phyloP scores from a whole-genome alignment of 2,797 vertebrate species.

The Myotis pilosus region DNA sequence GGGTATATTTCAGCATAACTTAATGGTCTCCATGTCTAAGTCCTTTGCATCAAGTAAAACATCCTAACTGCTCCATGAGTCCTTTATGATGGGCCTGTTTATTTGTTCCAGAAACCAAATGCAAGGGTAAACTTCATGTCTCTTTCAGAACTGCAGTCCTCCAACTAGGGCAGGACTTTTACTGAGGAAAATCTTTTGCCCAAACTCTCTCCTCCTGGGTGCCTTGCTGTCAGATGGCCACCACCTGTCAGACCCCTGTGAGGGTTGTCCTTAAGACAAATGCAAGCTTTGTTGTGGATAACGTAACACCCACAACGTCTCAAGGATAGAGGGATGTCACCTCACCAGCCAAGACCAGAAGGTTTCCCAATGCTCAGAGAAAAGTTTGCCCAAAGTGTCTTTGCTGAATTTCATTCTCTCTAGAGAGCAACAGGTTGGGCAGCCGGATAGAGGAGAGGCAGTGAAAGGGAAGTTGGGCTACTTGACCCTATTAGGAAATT shows the following conservation, averaged over 20 bases:
- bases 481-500: too few relatives aligned
- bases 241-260: too few relatives aligned
- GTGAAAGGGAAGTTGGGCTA: neutral
- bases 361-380: neutral
- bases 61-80: neutral
- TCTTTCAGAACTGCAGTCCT: neutral
- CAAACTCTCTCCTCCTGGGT: neutral
- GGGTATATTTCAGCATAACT: neutral
- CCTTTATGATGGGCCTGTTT: neutral
- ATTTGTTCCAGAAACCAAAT: neutral
- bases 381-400: neutral
- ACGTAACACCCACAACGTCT: neutral
- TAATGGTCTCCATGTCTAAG: neutral
- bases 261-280: neutral
- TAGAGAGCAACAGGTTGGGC: neutral
- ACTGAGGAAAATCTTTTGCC: neutral
- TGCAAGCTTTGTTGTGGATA: rapidly evolving
- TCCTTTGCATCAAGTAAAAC: neutral
- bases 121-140: neutral
- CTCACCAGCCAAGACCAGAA: neutral
- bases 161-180: too few relatives aligned
- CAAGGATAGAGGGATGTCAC: neutral
- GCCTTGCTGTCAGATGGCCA: neutral
- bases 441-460: neutral
- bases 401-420: neutral